Conservation (phyloP, 2,888 invertebrate species). For the Diarsia dahlii region DNA sequence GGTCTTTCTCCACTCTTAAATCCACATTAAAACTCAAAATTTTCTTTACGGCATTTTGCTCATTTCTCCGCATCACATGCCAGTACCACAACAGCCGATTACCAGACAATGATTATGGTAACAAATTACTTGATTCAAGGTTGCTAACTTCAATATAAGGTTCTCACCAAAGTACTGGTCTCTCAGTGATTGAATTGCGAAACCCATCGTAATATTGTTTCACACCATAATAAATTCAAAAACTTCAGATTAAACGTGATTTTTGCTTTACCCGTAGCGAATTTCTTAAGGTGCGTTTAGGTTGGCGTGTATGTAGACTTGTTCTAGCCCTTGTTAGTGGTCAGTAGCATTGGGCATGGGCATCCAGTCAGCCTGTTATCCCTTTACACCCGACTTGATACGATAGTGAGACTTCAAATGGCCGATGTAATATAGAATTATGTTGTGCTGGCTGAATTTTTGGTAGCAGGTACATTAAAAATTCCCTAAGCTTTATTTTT, state of each 20-base stretch:
- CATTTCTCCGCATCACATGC: no score
- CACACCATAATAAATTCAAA: slow-evolving; percentile 41
- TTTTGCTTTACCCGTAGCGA: slow-evolving; percentile 16
- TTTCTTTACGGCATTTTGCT: no score
- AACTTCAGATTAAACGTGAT: slow-evolving; percentile 40
- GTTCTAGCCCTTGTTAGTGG: no score
- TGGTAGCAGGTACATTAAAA: no score
- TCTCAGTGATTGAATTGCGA: slow-evolving; percentile 54
- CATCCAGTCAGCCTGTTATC: not conserved
- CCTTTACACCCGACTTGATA: no score
- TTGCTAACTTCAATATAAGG: slow-evolving; percentile 37
- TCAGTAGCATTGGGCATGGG: not conserved
- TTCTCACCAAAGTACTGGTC: slow-evolving; percentile 36
- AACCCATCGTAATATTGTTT: slow-evolving; percentile 41
- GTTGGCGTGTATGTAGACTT: not conserved
- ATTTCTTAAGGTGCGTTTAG: slow-evolving; percentile 16
- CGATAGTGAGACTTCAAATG: no score
- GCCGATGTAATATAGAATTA: no score
- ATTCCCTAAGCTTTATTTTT: no score
- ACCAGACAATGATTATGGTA: slow-evolving; percentile 4
- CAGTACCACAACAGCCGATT: no score
- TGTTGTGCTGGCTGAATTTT: no score
- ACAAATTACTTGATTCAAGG: slow-evolving; percentile 51
- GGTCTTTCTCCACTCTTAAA: no score
- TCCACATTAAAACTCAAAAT: no score